Conservation (phyloP, 1,140 invertebrate genomes). For the Asobara japonica region DNA sequence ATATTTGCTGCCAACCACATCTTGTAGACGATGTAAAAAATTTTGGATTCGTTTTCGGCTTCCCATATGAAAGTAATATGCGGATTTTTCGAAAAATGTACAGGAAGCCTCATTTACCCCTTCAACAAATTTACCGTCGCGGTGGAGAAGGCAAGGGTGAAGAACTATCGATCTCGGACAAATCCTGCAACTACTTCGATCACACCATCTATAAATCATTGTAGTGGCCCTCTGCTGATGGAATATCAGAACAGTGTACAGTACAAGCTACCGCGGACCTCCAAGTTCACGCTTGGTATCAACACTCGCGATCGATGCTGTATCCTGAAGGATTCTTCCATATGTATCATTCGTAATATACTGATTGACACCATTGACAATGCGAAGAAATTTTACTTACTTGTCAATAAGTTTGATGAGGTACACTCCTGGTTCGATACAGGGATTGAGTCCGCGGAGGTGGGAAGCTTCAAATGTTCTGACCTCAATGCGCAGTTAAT, state of each 20-base stretch:
- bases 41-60: conserved; percentile 59
- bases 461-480: neutral
- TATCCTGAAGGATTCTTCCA: neutral
- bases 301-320: neutral
- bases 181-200: neutral
- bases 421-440: neutral
- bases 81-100: conserved; percentile 47
- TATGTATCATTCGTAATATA: neutral
- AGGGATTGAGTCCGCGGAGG: neutral
- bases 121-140: conserved; percentile 48
- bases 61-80: conserved; percentile 63
- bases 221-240: too few relatives aligned
- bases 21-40: conserved; percentile 54
- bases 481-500: neutral
- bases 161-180: neutral
- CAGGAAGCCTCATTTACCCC: conserved; percentile 38
- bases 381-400: neutral
- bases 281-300: neutral
- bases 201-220: too few relatives aligned
- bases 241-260: too few relatives aligned
- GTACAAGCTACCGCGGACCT: neutral
- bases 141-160: conserved; percentile 30
- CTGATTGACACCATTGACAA: neutral
- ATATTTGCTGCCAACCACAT: conserved; percentile 51
- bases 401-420: neutral